These are phyloP conservation scores for Penaeus vannamei DNA, from an alignment of 1,140 invertebrate species.

Conservation along the genomic window DNA sequence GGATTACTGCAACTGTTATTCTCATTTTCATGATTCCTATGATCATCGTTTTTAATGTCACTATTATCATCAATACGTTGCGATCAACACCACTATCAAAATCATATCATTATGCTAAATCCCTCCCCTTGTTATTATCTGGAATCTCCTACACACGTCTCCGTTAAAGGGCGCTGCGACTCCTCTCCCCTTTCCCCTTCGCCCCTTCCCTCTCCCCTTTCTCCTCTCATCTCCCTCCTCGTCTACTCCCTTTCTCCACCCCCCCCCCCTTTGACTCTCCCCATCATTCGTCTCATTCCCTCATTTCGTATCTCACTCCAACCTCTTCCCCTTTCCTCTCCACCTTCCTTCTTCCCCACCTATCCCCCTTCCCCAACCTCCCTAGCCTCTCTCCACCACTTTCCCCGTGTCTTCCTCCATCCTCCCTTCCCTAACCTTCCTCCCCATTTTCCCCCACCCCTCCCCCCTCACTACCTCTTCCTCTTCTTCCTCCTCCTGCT, in stretches of 20 bases:
- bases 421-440: not conserved
- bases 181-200: not conserved
- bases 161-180: no score
- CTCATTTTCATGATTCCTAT: no score
- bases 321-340: not conserved
- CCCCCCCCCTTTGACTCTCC: not conserved
- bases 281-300: not conserved
- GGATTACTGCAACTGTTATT: no score
- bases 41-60: no score
- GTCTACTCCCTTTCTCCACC: not conserved
- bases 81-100: no score
- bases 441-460: not conserved
- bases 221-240: not conserved
- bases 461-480: not conserved
- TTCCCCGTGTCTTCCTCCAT: not conserved
- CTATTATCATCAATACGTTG: no score
- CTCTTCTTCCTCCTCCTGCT: not conserved
- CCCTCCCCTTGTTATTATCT: no score
- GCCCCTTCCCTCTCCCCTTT: no score
- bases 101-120: no score
- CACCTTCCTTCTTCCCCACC: not conserved
- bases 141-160: no score
- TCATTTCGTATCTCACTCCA: not conserved
- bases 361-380: not conserved
- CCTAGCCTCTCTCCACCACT: not conserved